Conservation (phyloP, 2,797 vertebrate species). For the Echiichthys vipera region DNA sequence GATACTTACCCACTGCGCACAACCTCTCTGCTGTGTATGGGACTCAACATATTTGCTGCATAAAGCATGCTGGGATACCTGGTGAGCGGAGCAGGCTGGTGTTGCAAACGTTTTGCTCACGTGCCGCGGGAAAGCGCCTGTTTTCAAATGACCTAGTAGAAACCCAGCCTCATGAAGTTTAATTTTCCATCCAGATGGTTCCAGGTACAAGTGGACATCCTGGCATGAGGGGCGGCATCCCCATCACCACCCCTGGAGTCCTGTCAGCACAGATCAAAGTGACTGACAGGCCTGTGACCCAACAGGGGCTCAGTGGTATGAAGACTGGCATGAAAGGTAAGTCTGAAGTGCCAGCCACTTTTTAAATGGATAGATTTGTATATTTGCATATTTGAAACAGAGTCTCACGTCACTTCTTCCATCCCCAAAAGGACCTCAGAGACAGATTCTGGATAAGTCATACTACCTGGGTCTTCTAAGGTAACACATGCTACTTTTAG, state of each 20-base stretch:
- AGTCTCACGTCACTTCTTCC: background rate
- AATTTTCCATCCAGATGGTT: constrained; percentile 81
- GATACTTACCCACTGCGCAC: too few species aligned
- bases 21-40: too few species aligned
- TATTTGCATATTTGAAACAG: background rate
- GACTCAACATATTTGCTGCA: too few species aligned
- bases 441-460: constrained; percentile 98
- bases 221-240: constrained; percentile 83
- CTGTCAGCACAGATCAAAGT: constrained; percentile 95
- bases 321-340: constrained; percentile 95
- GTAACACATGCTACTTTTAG: constrained; percentile 74
- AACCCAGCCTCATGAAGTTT: background rate
- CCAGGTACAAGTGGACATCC: constrained; percentile 89
- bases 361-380: background rate
- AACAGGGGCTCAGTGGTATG: constrained; percentile 97
- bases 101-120: too few species aligned
- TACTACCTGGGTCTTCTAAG: constrained; percentile 95
- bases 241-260: constrained; percentile 83
- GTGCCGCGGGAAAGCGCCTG: too few species aligned
- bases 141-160: background rate
- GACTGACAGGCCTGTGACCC: constrained; percentile 95
- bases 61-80: too few species aligned
- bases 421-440: constrained; percentile 90
- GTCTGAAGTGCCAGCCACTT: background rate
- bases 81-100: too few species aligned